A percentile compares a stretch with the other conserved stretches of the same genome.
These are phyloP conservation scores for Temnothorax unifasciatus DNA, from an alignment of 2,888 invertebrate species.

Conservation along the genomic window DNA sequence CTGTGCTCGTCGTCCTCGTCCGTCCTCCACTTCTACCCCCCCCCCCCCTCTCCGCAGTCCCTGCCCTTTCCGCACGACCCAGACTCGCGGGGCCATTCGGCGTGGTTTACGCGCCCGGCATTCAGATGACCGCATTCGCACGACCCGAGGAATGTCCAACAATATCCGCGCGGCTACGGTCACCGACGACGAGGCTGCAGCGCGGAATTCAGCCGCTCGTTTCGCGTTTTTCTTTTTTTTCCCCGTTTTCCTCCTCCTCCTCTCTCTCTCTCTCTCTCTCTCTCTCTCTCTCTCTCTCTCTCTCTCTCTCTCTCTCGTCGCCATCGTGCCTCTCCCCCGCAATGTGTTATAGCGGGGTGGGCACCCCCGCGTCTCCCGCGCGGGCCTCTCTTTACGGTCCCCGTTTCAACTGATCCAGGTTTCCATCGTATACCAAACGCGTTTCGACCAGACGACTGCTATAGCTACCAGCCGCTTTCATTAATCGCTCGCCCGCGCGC, in stretches of 20 bases:
- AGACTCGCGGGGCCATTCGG: slow-evolving; percentile 82
- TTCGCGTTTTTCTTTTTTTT: slow-evolving; percentile 67
- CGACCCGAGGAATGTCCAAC: slow-evolving; percentile 85
- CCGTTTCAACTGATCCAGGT: slow-evolving; percentile 68
- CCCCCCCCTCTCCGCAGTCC: slow-evolving; percentile 57
- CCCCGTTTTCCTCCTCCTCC: slow-evolving; percentile 5
- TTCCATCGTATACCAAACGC: slow-evolving; percentile 63
- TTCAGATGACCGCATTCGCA: slow-evolving; percentile 85
- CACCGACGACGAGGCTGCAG: slow-evolving; percentile 76
- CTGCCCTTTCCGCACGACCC: slow-evolving; percentile 68
- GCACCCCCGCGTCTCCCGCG: slow-evolving; percentile 10
- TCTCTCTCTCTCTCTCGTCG: background rate
- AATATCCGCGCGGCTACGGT: slow-evolving; percentile 81
- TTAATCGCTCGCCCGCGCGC: slow-evolving; percentile 64
- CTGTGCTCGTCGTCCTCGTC: slow-evolving; percentile 70
- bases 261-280: slow-evolving; percentile 11
- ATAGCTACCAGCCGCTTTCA: slow-evolving; percentile 55
- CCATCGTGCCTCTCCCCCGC: slow-evolving; percentile 25
- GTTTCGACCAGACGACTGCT: slow-evolving; percentile 53
- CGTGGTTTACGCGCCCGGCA: slow-evolving; percentile 85
- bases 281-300: slow-evolving; percentile 1
- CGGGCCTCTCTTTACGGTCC: slow-evolving; percentile 27
- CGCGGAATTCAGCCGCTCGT: slow-evolving; percentile 76
- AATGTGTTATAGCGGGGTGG: slow-evolving; percentile 18
- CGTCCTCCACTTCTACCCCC: slow-evolving; percentile 59